These are phyloP conservation scores for Hipparchia semele DNA, from an alignment of 2,888 invertebrate species.

Conservation along the genomic window DNA sequence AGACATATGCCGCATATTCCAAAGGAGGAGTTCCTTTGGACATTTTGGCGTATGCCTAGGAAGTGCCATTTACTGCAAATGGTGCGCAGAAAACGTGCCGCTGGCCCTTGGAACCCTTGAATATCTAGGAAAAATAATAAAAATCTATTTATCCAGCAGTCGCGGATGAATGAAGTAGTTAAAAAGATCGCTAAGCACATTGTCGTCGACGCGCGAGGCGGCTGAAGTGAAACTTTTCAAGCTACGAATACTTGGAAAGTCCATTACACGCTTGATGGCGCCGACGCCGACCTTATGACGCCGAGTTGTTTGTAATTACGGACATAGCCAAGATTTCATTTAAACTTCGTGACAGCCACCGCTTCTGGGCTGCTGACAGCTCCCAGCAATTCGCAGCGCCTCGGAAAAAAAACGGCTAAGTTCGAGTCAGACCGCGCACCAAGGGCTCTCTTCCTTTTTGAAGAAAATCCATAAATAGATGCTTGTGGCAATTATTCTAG, in stretches of 20 bases:
- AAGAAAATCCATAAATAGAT: too few species aligned
- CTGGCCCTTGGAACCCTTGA: too few species aligned
- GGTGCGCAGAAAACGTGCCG: too few species aligned
- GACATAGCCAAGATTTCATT: constrained; percentile 74
- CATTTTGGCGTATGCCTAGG: too few species aligned
- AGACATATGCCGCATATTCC: too few species aligned
- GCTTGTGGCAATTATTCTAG: too few species aligned
- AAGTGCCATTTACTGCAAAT: too few species aligned
- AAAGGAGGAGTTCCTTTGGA: too few species aligned
- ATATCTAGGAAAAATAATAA: too few species aligned
- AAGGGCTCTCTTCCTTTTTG: too few species aligned
- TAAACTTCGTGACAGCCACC: constrained; percentile 72
- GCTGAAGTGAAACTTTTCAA: constrained; percentile 75
- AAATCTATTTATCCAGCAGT: constrained; percentile 56
- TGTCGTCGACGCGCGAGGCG: constrained; percentile 73
- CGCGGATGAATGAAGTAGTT: constrained; percentile 70
- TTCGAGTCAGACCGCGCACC: too few species aligned
- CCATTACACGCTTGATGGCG: constrained; percentile 78
- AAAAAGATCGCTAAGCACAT: constrained; percentile 80
- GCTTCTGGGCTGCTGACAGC: constrained; percentile 49
- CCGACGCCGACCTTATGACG: constrained; percentile 66
- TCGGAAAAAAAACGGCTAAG: background rate
- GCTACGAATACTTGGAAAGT: constrained; percentile 81
- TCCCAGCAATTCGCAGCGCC: background rate
- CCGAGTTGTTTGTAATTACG: constrained; percentile 76